A percentile compares a stretch with the other conserved stretches of the same genome.
These are phyloP conservation scores for Cantharis rustica DNA, from an alignment of 2,888 invertebrate genomes.

Conservation along the genomic window DNA sequence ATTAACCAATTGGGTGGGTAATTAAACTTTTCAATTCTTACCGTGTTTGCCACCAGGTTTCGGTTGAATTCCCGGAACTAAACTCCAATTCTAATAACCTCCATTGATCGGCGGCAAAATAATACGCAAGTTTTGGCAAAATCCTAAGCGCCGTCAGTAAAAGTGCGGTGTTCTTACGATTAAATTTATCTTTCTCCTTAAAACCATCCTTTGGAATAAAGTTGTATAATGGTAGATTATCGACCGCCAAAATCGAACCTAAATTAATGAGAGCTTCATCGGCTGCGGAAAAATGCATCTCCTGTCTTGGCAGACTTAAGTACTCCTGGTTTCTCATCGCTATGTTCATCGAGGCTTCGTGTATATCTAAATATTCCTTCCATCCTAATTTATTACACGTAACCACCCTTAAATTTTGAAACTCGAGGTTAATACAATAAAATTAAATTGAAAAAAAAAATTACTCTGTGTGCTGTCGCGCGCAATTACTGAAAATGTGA, in stretches of 20 bases:
- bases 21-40: conserved; percentile 48
- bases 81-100: conserved; percentile 53
- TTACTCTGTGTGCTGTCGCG: conserved; percentile 55
- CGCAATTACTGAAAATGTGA: conserved; percentile 59
- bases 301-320: conserved; percentile 34
- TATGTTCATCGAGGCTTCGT: conserved; percentile 59
- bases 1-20: conserved; percentile 29
- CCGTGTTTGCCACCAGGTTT: conserved; percentile 60
- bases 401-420: conserved; percentile 34
- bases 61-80: conserved; percentile 40
- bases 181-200: conserved; percentile 53
- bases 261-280: conserved; percentile 62
- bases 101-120: conserved; percentile 63
- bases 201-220: conserved; percentile 57
- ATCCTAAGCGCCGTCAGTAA: conserved; percentile 61
- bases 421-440: background rate
- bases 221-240: conserved; percentile 58
- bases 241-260: conserved; percentile 60
- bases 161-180: conserved; percentile 59
- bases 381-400: conserved; percentile 62
- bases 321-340: conserved; percentile 44
- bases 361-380: conserved; percentile 60
- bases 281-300: conserved; percentile 54
- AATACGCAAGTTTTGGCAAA: conserved; percentile 63
- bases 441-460: conserved; percentile 33